Base-by-base conservation (phyloP, 2,113 vertebrate genomes). In the Hippocampus barbouri region DNA sequence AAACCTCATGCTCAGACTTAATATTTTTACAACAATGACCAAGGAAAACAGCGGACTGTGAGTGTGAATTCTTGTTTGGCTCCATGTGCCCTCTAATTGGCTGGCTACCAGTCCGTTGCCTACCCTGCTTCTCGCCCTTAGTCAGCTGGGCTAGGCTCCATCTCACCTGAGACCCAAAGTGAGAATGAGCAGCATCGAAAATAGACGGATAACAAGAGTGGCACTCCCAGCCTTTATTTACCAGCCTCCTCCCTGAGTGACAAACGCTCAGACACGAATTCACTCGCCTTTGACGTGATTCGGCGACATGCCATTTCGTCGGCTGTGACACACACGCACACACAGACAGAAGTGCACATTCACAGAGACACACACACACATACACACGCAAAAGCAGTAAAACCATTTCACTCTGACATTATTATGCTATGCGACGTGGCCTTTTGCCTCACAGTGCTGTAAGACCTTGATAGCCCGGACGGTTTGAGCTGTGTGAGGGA, bases 321-420 rank as follows among this genome's bases (percentile, higher is more conserved):
- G 41, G n/a, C 65, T 11, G 54, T 38, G 69, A 66, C 25, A 18
- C 23, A 70, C 63, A 43, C 25, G 60, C 18, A 69, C 67, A 64
- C 56, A 10, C 56, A 72, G 40, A 21, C 59, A n/a, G 34, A 38
- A 38, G 34, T 63, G 45, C 51, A 30, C 38, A 59, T 57, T 45
- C 40, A 63, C 69, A 53, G 57, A 61, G 8, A 38, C 34, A 12
- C 41, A 43, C 41, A 14, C 43, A 64, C 72, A 68, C 53, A 73
- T 0, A 5, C 68, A 41, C 23, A 60, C 16, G 66, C 66, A 64
- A 51, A 8, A 64, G 27, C 38, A 54, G 41, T 45, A 65, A 80
- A 86, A 86, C 73, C 77, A 82, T 85, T 85, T 81, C 74, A 74
- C 69, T 72, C 57, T 77, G 82, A 73, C 73, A 79, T 74, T 69